Evolutionary conservation across 2,113 vertebrate species (phyloP).

Genomic region (Aspiorhynchus laticeps): DNA sequence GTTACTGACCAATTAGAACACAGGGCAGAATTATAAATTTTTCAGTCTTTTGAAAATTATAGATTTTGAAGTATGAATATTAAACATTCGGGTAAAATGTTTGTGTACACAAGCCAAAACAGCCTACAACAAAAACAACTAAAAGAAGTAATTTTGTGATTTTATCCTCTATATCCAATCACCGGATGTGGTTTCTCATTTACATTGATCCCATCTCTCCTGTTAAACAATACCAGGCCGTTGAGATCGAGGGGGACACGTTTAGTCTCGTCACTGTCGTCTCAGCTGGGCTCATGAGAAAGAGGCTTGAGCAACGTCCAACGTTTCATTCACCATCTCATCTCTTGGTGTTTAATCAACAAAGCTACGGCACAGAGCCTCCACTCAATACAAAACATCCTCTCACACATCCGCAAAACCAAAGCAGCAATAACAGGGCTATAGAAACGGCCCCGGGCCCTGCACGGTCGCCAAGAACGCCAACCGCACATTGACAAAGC

Average conservation of each 20-base stretch:
- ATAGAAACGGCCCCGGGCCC: neutral
- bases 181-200: neutral
- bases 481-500: slow-evolving; percentile 5
- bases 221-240: neutral
- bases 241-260: neutral
- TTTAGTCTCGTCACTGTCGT: slow-evolving; percentile 29
- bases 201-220: neutral
- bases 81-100: neutral
- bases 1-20: neutral
- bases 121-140: neutral
- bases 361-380: slow-evolving; percentile 15
- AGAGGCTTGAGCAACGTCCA: neutral
- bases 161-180: neutral
- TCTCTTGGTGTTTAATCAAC: slow-evolving; percentile 18
- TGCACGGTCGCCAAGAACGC: neutral
- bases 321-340: slow-evolving; percentile 22
- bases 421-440: slow-evolving; percentile 33
- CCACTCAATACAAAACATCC: slow-evolving; percentile 21
- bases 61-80: neutral
- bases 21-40: neutral
- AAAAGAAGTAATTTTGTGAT: neutral
- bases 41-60: neutral
- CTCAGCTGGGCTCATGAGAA: slow-evolving; percentile 14
- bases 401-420: slow-evolving; percentile 28
- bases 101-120: neutral